These are phyloP conservation scores for Crossocerus cetratus DNA, from an alignment of 2,888 invertebrate genomes.

Conservation along the genomic window DNA sequence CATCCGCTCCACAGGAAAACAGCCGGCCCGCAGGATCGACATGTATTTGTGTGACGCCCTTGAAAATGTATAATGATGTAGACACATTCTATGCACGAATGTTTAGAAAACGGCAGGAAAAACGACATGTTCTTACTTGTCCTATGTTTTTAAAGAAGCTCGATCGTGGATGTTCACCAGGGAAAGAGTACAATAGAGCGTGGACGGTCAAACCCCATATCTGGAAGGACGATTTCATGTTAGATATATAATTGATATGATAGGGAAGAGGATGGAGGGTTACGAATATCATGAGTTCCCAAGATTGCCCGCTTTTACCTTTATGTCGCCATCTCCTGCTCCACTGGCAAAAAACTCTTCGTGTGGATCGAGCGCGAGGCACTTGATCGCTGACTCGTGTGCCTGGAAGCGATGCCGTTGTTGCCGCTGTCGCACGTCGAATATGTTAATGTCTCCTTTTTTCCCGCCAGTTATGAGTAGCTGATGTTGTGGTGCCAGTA, in stretches of 20 bases:
- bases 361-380: slow-evolving; percentile 94
- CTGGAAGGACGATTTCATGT: slow-evolving; percentile 77
- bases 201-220: slow-evolving; percentile 96
- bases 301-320: slow-evolving; percentile 81
- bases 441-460: slow-evolving; percentile 96
- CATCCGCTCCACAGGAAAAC: slow-evolving; percentile 99
- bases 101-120: neutral
- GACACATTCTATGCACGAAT: slow-evolving; percentile 1
- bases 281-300: too few relatives aligned
- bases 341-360: slow-evolving; percentile 99
- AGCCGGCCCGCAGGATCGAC: slow-evolving; percentile 93
- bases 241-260: too few relatives aligned
- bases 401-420: slow-evolving; percentile 92
- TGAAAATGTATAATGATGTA: slow-evolving; percentile 24
- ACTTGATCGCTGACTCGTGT: slow-evolving; percentile 96
- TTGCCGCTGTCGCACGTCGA: slow-evolving; percentile 94
- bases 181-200: slow-evolving; percentile 90
- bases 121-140: slow-evolving; percentile 78
- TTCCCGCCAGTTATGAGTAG: slow-evolving; percentile 97
- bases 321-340: slow-evolving; percentile 94
- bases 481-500: slow-evolving; percentile 95
- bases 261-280: too few relatives aligned
- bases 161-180: slow-evolving; percentile 96
- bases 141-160: slow-evolving; percentile 99
- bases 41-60: slow-evolving; percentile 95